phyloP scores from a whole-genome alignment of 1,140 invertebrate species.

The Meloidogyne chitwoodi region DNA sequence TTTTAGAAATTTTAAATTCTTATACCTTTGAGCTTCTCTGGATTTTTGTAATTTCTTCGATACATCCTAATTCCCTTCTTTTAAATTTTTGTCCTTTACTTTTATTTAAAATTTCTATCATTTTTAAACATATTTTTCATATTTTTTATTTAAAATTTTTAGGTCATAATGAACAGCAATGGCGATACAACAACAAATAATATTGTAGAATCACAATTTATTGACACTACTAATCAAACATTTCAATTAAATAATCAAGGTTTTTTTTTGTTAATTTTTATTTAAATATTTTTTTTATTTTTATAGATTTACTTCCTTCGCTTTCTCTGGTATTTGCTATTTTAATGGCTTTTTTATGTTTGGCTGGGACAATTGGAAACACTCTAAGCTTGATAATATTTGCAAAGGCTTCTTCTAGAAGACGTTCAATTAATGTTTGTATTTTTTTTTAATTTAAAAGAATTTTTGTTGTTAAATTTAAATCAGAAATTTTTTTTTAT shows the following conservation, averaged over 20 bases:
- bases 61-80: too few species aligned
- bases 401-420: slow-evolving; percentile 46
- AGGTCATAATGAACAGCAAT: background rate
- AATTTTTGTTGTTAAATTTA: too few species aligned
- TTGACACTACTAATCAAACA: background rate
- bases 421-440: slow-evolving; percentile 53
- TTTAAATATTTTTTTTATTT: background rate
- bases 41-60: too few species aligned
- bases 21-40: too few species aligned
- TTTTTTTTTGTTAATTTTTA: background rate
- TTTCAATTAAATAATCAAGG: background rate
- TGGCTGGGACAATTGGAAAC: slow-evolving; percentile 47
- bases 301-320: slow-evolving; percentile 36
- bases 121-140: too few species aligned
- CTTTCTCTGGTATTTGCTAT: slow-evolving; percentile 47
- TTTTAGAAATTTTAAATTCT: too few species aligned
- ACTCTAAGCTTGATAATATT: slow-evolving; percentile 47
- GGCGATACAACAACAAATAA: too few species aligned
- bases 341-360: slow-evolving; percentile 50
- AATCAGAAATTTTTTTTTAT: too few species aligned
- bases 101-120: too few species aligned
- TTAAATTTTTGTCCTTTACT: too few species aligned
- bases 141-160: background rate
- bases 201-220: background rate
- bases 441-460: too few species aligned